These are phyloP conservation scores for Pollachius pollachius DNA, from an alignment of 2,113 vertebrate species.

Conservation along the genomic window DNA sequence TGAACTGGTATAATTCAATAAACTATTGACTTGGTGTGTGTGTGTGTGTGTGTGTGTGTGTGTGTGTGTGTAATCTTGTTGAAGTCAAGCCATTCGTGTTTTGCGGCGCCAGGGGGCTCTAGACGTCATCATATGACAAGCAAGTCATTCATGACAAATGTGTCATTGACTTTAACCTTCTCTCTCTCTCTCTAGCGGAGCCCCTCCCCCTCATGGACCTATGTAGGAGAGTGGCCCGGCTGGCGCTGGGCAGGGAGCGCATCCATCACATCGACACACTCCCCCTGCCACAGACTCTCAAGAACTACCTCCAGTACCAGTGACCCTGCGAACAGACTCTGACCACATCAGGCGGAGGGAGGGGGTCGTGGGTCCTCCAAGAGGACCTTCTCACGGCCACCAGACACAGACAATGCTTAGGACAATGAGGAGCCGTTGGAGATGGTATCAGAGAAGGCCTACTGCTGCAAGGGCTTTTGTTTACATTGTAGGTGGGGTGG, in stretches of 20 bases:
- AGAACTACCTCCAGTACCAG: slow-evolving; percentile 98
- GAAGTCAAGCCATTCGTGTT: no score
- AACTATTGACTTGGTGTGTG: no score
- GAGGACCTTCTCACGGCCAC: slow-evolving; percentile 12
- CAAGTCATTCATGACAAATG: not conserved
- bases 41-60: no score
- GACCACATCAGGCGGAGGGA: not conserved
- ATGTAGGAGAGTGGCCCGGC: slow-evolving; percentile 89
- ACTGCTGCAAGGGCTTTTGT: slow-evolving; percentile 25
- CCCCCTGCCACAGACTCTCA: slow-evolving; percentile 92
- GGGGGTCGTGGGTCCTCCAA: not conserved
- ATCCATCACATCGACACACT: slow-evolving; percentile 88
- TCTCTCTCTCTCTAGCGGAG: slow-evolving; percentile 77
- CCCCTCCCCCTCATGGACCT: slow-evolving; percentile 95
- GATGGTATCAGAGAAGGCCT: not conserved
- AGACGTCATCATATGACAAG: no score
- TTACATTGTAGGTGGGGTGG: slow-evolving; percentile 36
- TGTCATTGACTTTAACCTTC: not conserved
- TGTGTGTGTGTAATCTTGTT: no score
- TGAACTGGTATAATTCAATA: no score
- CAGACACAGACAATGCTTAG: slow-evolving; percentile 10
- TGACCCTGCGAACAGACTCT: slow-evolving; percentile 61
- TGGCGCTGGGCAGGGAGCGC: slow-evolving; percentile 89
- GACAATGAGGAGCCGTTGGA: slow-evolving; percentile 16
- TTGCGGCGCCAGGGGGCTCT: no score